Base-by-base conservation (phyloP, 2,888 invertebrate genomes). In the Laspeyria flexula region DNA sequence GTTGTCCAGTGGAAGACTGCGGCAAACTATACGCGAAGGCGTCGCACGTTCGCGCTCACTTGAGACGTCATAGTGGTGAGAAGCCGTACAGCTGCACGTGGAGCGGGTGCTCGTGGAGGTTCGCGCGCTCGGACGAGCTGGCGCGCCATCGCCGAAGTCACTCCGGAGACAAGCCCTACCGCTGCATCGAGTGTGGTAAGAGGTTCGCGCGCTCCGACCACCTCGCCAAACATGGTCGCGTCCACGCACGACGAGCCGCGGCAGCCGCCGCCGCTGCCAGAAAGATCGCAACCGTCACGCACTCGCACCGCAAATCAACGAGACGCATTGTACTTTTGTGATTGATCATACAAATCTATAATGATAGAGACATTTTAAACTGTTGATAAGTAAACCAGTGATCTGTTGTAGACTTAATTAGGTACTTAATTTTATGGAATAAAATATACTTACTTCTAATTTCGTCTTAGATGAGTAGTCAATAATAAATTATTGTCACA, bases 131-230 rank as follows among this genome's bases (percentile, higher is more conserved):
- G 0, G 99, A 99, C 82, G 99, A 99, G 86, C 88, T 99, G 61
- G 97, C 98, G 1, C 94, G 99, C 13, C 99, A 99, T 83, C 95
- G 96, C 44, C 94, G 99, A 60, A 98, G 98, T n/a, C 99, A 99
- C 86, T 98, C 98, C 0, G 99, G 99, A 0, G 94, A 98, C 57
- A 98, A 98, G 84, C 99, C 99, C 0, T 99, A 99, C 86, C 94
- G 96, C 51, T 99, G 99, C 85, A 93, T 94, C 50, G 94, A 97
- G 71, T 99, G 99, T 83, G 94, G 95, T 40, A 98, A 99, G 86
- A 94, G 96, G 57, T 99, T 99, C 86, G 97, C 98, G 0, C 94
- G 99, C 18, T 98, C 98, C 21, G 99, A 99, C 85, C 99, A 99
- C 84, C 93, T 99, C 49, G 95, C 98, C 18, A 99, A 99, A 85